Percentiles rank a stretch among this genome's conserved stretches.
phyloP scores from a whole-genome alignment of 2,888 invertebrate species.

The Meiosimyza decipiens region DNA sequence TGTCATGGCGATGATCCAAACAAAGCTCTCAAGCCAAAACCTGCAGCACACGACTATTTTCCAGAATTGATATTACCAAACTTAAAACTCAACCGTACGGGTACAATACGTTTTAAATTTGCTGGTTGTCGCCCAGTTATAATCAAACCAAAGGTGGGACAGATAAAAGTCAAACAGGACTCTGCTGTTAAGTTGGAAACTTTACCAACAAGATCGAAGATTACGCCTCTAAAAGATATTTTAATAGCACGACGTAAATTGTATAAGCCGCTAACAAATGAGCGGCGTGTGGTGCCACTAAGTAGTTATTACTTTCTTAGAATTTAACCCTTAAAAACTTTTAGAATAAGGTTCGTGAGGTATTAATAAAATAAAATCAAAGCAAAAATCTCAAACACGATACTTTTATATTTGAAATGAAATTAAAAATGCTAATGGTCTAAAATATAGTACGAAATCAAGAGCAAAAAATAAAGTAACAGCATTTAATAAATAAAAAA shows the following conservation, averaged over 20 bases:
- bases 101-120: constrained; percentile 63
- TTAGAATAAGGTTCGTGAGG: background rate
- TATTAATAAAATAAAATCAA: too few species aligned
- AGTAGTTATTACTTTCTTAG: constrained; percentile 57
- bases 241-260: constrained; percentile 62
- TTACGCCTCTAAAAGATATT: constrained; percentile 52
- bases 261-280: constrained; percentile 61
- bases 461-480: background rate
- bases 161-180: constrained; percentile 30
- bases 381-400: background rate
- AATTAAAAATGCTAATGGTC: background rate
- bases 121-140: constrained; percentile 62
- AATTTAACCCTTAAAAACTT: constrained; percentile 41
- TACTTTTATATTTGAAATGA: constrained; percentile 9
- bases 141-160: constrained; percentile 53
- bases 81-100: constrained; percentile 55
- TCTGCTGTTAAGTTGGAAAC: constrained; percentile 1
- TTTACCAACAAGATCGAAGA: background rate
- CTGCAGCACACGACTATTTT: constrained; percentile 52
- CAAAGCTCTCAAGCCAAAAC: constrained; percentile 54
- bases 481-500: background rate
- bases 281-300: constrained; percentile 51
- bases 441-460: background rate
- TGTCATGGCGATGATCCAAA: constrained; percentile 63
- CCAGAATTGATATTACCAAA: constrained; percentile 55